phyloP scores from a whole-genome alignment of 2,888 invertebrate species.

The Caradrina kadenii region DNA sequence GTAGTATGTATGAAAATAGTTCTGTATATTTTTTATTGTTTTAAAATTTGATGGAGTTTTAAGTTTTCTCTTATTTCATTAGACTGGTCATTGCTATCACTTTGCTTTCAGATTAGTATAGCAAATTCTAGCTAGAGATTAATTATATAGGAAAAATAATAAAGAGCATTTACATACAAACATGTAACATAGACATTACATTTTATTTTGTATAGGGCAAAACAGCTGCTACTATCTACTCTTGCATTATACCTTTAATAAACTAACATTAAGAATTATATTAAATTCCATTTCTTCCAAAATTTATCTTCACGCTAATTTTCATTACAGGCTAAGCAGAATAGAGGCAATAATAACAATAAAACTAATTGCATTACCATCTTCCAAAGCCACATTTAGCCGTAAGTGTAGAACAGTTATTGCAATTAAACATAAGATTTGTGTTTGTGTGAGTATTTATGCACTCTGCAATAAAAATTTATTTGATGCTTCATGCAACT shows the following conservation, averaged over 20 bases:
- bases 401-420: slow-evolving; percentile 36
- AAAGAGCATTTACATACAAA: not conserved
- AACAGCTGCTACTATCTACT: not conserved
- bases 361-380: slow-evolving; percentile 15
- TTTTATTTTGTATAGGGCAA: not conserved
- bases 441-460: slow-evolving; percentile 10
- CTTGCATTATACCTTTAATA: not conserved
- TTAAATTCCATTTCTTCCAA: not conserved
- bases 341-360: slow-evolving; percentile 31
- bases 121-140: not conserved
- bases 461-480: not conserved
- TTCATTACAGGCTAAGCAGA: slow-evolving; percentile 47
- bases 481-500: not conserved
- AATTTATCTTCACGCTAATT: slow-evolving; percentile 22
- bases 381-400: slow-evolving; percentile 30
- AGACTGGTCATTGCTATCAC: not conserved
- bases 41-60: not conserved
- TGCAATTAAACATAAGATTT: slow-evolving; percentile 27
- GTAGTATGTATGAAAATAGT: not conserved
- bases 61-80: not conserved
- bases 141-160: not conserved
- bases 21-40: no score
- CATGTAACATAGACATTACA: not conserved
- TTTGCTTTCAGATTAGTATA: not conserved
- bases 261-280: not conserved